Conservation (phyloP, 2,113 vertebrate species). For the Festucalex cinctus region DNA sequence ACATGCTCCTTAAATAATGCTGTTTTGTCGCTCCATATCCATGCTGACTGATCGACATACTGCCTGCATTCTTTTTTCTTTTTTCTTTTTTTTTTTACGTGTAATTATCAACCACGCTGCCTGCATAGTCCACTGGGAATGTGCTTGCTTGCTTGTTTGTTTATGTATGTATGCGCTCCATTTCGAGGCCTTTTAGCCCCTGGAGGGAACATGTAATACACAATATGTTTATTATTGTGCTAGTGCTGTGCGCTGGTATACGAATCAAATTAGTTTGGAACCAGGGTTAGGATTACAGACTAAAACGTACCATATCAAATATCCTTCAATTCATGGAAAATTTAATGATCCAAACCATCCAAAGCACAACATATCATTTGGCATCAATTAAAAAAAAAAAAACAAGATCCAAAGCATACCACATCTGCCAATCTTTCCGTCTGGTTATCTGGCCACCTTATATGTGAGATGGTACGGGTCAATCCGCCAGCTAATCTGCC, state of each 20-base stretch:
- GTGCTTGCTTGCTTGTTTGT: conserved; percentile 5
- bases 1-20: conserved; percentile 33
- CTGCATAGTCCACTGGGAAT: conserved; percentile 25
- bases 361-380: background rate
- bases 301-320: no score
- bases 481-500: conserved; percentile 59
- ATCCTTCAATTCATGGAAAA: no score
- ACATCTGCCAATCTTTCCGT: background rate
- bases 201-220: conserved; percentile 11
- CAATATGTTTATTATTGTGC: background rate
- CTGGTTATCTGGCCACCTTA: background rate
- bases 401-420: background rate
- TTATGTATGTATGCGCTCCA: conserved; percentile 1
- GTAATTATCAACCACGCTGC: conserved; percentile 49
- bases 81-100: conserved; percentile 34
- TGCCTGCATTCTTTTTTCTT: conserved; percentile 21
- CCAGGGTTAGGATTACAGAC: no score
- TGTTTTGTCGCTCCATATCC: conserved; percentile 15
- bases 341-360: background rate
- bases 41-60: conserved; percentile 37
- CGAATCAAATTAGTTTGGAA: background rate
- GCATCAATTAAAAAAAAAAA: background rate
- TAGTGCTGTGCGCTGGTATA: background rate
- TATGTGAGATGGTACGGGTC: conserved; percentile 30
- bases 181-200: conserved; percentile 27